Evolutionary conservation across 2,113 vertebrate genomes (phyloP).

Genomic region (Centropristis striata): DNA sequence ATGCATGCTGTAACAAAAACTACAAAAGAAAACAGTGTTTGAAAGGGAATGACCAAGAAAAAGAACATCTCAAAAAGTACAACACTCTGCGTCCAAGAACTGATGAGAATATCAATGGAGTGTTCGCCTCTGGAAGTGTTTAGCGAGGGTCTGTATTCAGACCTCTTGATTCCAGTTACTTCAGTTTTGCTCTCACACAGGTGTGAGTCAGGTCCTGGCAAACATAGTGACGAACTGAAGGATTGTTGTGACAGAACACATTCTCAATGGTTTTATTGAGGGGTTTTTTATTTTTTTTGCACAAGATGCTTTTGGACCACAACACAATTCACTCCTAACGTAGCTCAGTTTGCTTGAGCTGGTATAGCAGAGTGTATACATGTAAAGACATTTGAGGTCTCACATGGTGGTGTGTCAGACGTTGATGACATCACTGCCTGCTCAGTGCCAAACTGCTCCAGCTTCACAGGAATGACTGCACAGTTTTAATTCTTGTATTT

Average conservation of each 20-base stretch:
- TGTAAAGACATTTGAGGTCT: slow-evolving; percentile 68
- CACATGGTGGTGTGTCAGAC: slow-evolving; percentile 48
- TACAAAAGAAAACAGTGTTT: slow-evolving; percentile 45
- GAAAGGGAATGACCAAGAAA: slow-evolving; percentile 65
- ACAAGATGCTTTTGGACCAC: slow-evolving; percentile 60
- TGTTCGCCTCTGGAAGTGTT: slow-evolving; percentile 60
- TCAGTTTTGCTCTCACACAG: slow-evolving; percentile 66
- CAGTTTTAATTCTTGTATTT: slow-evolving; percentile 53
- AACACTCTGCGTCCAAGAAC: slow-evolving; percentile 53
- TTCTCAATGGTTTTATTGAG: slow-evolving; percentile 61
- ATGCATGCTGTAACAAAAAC: slow-evolving; percentile 43
- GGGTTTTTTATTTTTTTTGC: slow-evolving; percentile 41
- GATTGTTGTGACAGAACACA: slow-evolving; percentile 40
- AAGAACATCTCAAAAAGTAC: slow-evolving; percentile 42
- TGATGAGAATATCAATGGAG: slow-evolving; percentile 74
- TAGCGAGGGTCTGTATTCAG: slow-evolving; percentile 53
- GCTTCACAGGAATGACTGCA: slow-evolving; percentile 61
- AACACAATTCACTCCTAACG: slow-evolving; percentile 38
- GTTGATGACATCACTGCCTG: slow-evolving; percentile 45
- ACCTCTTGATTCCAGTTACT: slow-evolving; percentile 54
- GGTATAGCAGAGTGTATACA: slow-evolving; percentile 35
- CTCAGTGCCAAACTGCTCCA: slow-evolving; percentile 81
- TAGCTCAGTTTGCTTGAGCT: slow-evolving; percentile 54
- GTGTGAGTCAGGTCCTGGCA: slow-evolving; percentile 68
- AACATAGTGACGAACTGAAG: slow-evolving; percentile 59